A percentile compares a stretch with the other conserved stretches of the same genome.
Conservation (phyloP, 1,140 invertebrate genomes). For the Scylla paramamosain region DNA sequence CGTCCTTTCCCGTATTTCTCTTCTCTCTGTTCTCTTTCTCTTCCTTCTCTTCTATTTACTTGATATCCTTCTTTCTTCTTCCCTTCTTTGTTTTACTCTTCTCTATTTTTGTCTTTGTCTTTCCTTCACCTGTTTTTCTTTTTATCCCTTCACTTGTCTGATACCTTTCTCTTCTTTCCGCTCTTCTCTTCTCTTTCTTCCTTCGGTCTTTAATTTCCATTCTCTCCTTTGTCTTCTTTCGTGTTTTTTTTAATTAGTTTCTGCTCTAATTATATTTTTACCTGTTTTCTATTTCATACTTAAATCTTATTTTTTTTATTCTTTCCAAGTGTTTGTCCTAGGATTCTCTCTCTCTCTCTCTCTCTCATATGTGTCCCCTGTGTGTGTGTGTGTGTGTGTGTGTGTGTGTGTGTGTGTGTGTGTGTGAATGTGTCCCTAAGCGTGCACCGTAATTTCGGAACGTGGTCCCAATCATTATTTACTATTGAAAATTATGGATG, state of each 20-base stretch:
- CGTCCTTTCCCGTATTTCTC: background rate
- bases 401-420: conserved; percentile 29
- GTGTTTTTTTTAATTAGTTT: background rate
- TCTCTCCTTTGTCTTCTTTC: background rate
- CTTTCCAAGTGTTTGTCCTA: no score
- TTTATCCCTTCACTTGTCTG: no score
- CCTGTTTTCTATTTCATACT: no score
- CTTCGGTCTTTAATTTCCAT: background rate
- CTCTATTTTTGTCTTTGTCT: background rate
- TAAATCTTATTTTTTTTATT: no score
- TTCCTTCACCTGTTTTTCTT: background rate
- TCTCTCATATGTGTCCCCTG: background rate
- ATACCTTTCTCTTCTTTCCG: background rate
- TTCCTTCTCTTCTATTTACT: background rate
- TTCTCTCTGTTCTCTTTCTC: background rate
- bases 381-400: conserved; percentile 29
- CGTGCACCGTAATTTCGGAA: background rate
- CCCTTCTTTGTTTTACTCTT: background rate
- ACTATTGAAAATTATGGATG: background rate
- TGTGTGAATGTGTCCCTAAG: background rate
- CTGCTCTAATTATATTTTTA: background rate
- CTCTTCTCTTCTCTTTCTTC: background rate
- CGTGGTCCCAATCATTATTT: background rate
- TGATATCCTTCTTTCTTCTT: background rate
- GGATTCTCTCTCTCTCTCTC: no score